Evolutionary conservation across 2,888 invertebrate genomes (phyloP).

Genomic region (Synergus itoensis): DNA sequence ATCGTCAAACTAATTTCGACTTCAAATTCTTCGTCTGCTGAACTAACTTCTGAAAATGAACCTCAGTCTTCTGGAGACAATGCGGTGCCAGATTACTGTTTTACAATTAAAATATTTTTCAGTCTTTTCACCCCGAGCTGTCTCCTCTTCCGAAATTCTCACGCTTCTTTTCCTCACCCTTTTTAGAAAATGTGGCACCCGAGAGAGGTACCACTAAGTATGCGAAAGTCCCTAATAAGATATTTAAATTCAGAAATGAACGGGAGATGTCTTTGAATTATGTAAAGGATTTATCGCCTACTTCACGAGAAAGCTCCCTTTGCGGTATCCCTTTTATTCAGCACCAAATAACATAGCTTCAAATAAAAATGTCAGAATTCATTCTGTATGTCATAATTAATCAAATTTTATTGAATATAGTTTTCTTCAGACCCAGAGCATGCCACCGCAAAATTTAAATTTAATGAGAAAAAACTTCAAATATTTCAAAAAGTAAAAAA

Average conservation of each 20-base stretch:
- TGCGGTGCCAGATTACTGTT: slow-evolving; percentile 52
- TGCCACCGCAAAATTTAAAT: too few relatives aligned
- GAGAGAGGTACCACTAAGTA: slow-evolving; percentile 13
- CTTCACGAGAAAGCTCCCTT: slow-evolving; percentile 40
- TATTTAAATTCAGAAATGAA: slow-evolving; percentile 20
- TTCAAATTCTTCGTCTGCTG: slow-evolving; percentile 43
- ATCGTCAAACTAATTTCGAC: slow-evolving; percentile 46
- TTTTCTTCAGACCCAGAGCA: too few relatives aligned
- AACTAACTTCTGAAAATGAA: slow-evolving; percentile 52
- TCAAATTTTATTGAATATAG: background rate
- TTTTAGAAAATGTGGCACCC: background rate
- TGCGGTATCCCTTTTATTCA: slow-evolving; percentile 37
- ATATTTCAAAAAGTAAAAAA: background rate
- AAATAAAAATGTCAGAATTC: background rate
- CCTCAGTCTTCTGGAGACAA: slow-evolving; percentile 57
- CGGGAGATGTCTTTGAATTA: slow-evolving; percentile 11
- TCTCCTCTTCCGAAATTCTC: slow-evolving; percentile 34
- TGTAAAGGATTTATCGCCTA: slow-evolving; percentile 7
- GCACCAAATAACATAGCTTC: background rate
- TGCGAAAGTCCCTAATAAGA: slow-evolving; percentile 19
- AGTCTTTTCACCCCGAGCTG: slow-evolving; percentile 31
- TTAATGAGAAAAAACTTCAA: too few relatives aligned
- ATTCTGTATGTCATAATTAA: background rate
- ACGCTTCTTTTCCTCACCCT: slow-evolving; percentile 13
- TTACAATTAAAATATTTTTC: slow-evolving; percentile 63